A percentile compares a stretch with the other conserved stretches of the same genome.
phyloP scores from a whole-genome alignment of 2,888 invertebrate genomes.

The Cephus nigrinus region DNA sequence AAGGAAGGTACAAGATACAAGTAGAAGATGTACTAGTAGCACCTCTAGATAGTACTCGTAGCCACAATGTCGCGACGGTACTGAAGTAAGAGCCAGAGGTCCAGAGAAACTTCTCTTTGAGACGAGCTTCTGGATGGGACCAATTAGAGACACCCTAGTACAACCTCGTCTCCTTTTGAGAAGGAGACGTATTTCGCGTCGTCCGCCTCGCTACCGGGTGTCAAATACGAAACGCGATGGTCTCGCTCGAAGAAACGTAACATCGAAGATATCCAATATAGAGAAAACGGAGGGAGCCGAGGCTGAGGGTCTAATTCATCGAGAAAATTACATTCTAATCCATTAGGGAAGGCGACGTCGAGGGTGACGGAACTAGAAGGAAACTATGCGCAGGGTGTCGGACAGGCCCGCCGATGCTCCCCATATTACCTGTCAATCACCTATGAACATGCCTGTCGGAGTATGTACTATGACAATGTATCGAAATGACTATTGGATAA shows the following conservation, averaged over 20 bases:
- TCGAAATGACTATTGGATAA: background rate
- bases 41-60: background rate
- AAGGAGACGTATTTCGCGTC: slow-evolving; percentile 26
- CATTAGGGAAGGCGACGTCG: background rate
- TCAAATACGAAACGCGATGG: slow-evolving; percentile 10
- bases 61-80: background rate
- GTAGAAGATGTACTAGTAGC: background rate
- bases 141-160: slow-evolving; percentile 54
- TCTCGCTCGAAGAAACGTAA: no score
- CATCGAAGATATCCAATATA: no score
- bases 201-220: slow-evolving; percentile 25
- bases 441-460: background rate
- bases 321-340: background rate
- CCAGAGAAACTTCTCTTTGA: slow-evolving; percentile 37
- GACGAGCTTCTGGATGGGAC: slow-evolving; percentile 47
- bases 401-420: background rate
- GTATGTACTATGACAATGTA: background rate
- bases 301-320: background rate
- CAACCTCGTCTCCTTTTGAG: slow-evolving; percentile 10
- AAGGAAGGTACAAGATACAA: background rate
- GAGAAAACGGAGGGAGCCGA: background rate
- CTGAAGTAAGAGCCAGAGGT: background rate
- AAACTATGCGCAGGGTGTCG: background rate
- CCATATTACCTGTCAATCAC: background rate
- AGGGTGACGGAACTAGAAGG: background rate